Base-by-base conservation (phyloP, 2,113 vertebrate genomes). In the Plectropomus leopardus region DNA sequence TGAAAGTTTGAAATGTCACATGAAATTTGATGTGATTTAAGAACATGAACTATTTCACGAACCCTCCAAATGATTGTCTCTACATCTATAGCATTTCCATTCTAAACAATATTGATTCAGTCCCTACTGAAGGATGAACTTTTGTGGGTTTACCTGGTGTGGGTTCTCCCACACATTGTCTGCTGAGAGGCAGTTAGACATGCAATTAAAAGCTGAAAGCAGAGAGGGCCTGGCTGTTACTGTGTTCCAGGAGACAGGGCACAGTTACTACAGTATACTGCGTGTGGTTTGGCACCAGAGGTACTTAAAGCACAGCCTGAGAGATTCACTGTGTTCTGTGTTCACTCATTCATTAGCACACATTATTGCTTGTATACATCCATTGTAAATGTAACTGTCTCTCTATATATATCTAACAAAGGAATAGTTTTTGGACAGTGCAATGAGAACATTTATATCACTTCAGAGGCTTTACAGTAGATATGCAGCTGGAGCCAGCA, bases 161-260 rank as follows among this genome's bases (percentile, higher is more conserved):
- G 57, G 3, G 24, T 76, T 86, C 86, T 80, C 80, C 85, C 78
- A 88, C 83, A 75, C 83, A 84, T 80, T 66, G 85, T 55, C 63
- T 76, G 77, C 84, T 73, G 69, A 76, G 72, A 57, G 8, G 69
- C 70, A 61, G 47, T 89, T 86, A 92, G 57, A 88, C 78, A 86
- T 70, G 85, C 80, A 89, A 87, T 88, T 86, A 88, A 87, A 84
- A 80, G 72, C 79, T 85, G 76, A 88, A 77, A 76, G 84, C 76
- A 19, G 30, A 80, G 34, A 23, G 17, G 30, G 47, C 44, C 66
- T 54, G 42, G 78, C 57, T 80, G 76, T 59, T 81, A 59, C 47
- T 66, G 65, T 83, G 70, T 76, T 85, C 36, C 64, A 30, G 55
- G 74, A 82, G 72, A 85, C 89, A 87, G 81, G 84, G 71, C 81